Conservation (phyloP, 2,113 vertebrate species). For the Cochlearius cochlearius region DNA sequence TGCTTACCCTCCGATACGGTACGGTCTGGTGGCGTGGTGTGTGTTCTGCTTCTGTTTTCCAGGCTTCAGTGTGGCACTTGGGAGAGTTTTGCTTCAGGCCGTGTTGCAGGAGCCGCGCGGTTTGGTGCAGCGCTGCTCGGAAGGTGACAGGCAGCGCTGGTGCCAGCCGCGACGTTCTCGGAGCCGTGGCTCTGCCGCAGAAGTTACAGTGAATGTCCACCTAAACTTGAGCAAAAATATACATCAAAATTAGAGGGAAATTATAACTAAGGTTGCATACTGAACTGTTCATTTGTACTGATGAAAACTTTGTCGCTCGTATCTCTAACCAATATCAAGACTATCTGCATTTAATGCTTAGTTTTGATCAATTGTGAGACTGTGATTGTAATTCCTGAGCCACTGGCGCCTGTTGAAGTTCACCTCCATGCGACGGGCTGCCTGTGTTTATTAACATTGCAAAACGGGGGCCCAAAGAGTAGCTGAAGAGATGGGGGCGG, state of each 20-base stretch:
- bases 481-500: neutral
- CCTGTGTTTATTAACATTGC: too few relatives aligned
- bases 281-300: neutral
- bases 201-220: neutral
- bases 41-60: too few relatives aligned
- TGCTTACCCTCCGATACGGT: neutral
- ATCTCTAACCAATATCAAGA: neutral
- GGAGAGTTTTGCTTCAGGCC: neutral
- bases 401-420: neutral
- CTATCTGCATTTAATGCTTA: neutral
- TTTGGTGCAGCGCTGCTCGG: fast-evolving
- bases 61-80: fast-evolving
- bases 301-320: neutral
- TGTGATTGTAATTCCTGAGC: neutral
- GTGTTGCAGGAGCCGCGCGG: fast-evolving
- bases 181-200: neutral
- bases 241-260: neutral
- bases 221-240: neutral
- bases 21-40: fast-evolving
- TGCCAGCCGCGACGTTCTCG: fast-evolving
- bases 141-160: neutral
- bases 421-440: neutral
- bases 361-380: neutral
- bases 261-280: neutral
- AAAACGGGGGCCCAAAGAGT: fast-evolving